Evolutionary conservation across 2,888 invertebrate genomes (phyloP).

Genomic region (Brachyopa scutellaris): DNA sequence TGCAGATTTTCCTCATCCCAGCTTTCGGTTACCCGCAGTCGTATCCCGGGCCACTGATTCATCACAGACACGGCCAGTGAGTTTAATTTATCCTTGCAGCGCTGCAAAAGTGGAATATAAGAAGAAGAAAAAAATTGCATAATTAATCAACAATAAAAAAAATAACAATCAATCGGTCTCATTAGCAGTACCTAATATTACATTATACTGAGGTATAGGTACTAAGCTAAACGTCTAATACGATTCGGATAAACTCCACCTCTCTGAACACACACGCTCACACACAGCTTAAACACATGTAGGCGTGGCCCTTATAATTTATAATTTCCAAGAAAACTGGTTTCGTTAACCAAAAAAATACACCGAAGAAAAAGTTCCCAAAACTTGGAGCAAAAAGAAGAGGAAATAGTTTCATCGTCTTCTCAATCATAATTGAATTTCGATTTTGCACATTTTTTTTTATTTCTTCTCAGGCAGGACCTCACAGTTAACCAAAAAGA

Average conservation of each 20-base stretch:
- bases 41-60: slow-evolving; percentile 99
- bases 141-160: slow-evolving; percentile 30
- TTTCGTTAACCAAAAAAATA: slow-evolving; percentile 32
- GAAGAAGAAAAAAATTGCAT: slow-evolving; percentile 18
- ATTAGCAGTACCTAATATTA: slow-evolving; percentile 5
- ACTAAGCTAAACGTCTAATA: slow-evolving; percentile 28
- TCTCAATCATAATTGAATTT: slow-evolving; percentile 54
- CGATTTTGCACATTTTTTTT: slow-evolving; percentile 61
- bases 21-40: slow-evolving; percentile 95
- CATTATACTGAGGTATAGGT: background rate
- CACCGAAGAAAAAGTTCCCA: slow-evolving; percentile 32
- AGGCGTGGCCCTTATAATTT: slow-evolving; percentile 72
- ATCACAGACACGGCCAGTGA: slow-evolving; percentile 97
- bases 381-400: slow-evolving; percentile 15
- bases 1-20: slow-evolving; percentile 95
- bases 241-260: slow-evolving; percentile 56
- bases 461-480: slow-evolving; percentile 53
- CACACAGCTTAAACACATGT: slow-evolving; percentile 22
- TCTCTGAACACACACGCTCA: slow-evolving; percentile 33
- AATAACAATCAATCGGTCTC: slow-evolving; percentile 23
- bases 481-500: slow-evolving; percentile 31
- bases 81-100: slow-evolving; percentile 97
- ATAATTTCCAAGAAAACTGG: slow-evolving; percentile 68
- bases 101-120: slow-evolving; percentile 85
- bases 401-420: slow-evolving; percentile 31